Conservation (phyloP, 2,888 invertebrate genomes). For the Platycnemis pennipes region DNA sequence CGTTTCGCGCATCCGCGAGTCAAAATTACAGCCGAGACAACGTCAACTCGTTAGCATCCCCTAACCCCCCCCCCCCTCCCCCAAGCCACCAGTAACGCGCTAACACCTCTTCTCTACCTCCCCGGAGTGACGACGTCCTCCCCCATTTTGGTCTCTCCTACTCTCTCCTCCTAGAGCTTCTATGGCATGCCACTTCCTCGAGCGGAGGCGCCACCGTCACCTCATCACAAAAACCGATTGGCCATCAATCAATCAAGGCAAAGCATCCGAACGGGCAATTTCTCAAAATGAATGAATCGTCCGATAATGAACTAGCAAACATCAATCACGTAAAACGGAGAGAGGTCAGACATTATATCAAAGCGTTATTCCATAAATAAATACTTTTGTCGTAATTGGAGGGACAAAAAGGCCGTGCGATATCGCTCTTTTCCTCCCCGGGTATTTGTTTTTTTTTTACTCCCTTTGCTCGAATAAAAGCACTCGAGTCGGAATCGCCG, state of each 20-base stretch:
- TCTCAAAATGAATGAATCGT: slow-evolving; percentile 67
- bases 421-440: slow-evolving; percentile 43
- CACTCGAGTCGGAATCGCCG: slow-evolving; percentile 31
- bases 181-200: slow-evolving; percentile 38
- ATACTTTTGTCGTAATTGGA: slow-evolving; percentile 63
- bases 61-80: slow-evolving; percentile 8
- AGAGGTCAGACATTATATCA: slow-evolving; percentile 63
- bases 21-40: slow-evolving; percentile 41
- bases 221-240: slow-evolving; percentile 62
- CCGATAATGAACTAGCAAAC: slow-evolving; percentile 67
- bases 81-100: background rate
- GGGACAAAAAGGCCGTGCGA: slow-evolving; percentile 17
- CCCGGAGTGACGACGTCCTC: background rate
- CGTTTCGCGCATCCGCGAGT: background rate
- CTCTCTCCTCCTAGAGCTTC: slow-evolving; percentile 43
- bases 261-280: slow-evolving; percentile 63
- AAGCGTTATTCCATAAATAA: slow-evolving; percentile 64
- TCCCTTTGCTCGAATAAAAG: slow-evolving; percentile 13
- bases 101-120: too few relatives aligned
- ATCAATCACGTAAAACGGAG: slow-evolving; percentile 50
- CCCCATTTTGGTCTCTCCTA: background rate
- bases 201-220: slow-evolving; percentile 62
- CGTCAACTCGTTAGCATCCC: slow-evolving; percentile 52
- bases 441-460: background rate
- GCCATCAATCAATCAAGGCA: slow-evolving; percentile 64